phyloP scores from a whole-genome alignment of 2,888 invertebrate species.

The Sipha maydis region DNA sequence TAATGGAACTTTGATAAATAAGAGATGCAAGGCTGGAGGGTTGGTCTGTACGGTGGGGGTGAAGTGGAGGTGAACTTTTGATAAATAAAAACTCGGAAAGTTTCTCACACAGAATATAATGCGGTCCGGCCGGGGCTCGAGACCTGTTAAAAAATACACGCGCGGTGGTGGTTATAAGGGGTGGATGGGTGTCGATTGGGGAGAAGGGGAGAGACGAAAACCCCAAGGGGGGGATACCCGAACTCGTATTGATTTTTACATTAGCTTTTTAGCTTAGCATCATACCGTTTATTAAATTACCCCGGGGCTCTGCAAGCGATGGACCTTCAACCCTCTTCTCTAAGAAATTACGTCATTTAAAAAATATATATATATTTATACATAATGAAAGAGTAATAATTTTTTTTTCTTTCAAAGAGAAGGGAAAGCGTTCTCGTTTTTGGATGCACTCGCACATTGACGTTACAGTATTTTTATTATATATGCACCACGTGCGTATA shows the following conservation, averaged over 20 bases:
- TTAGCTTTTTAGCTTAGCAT: slow-evolving; percentile 61
- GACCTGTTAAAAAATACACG: slow-evolving; percentile 61
- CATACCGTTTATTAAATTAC: slow-evolving; percentile 62
- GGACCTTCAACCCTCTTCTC: slow-evolving; percentile 46
- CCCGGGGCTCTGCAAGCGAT: slow-evolving; percentile 47
- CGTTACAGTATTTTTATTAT: not conserved
- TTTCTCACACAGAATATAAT: slow-evolving; percentile 59
- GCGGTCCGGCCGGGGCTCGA: slow-evolving; percentile 59
- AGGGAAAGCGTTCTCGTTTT: not conserved
- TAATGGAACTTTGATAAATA: slow-evolving; percentile 61
- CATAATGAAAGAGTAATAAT: slow-evolving; percentile 9
- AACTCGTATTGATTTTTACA: slow-evolving; percentile 62
- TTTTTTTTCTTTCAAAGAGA: not conserved
- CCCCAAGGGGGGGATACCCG: slow-evolving; percentile 47
- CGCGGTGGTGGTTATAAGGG: not conserved
- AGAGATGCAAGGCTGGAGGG: slow-evolving; percentile 44
- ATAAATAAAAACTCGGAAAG: slow-evolving; percentile 61
- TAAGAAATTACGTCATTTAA: slow-evolving; percentile 51
- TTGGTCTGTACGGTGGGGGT: not conserved
- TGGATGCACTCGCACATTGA: not conserved
- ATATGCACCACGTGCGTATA: not conserved
- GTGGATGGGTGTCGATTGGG: not conserved
- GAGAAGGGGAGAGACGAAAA: slow-evolving; percentile 7
- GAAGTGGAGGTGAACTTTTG: slow-evolving; percentile 49
- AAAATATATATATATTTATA: slow-evolving; percentile 13